Conservation (phyloP, 2,888 invertebrate genomes). For the Tryphoninae sp. region DNA sequence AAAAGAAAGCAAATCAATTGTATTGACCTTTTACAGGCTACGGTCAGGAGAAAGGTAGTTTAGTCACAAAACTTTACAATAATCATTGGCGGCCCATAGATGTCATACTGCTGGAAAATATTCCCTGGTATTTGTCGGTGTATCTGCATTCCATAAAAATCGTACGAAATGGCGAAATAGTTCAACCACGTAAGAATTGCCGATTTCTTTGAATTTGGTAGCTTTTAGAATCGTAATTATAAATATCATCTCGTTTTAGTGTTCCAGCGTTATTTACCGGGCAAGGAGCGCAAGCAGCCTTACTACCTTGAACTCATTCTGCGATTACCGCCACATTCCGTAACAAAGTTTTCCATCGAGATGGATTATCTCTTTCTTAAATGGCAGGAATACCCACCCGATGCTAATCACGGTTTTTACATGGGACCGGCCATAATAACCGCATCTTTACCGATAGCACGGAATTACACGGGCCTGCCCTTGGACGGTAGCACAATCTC, state of each 20-base stretch:
- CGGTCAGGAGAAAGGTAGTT: slow-evolving; percentile 95
- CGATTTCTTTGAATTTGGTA: slow-evolving; percentile 37
- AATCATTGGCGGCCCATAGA: slow-evolving; percentile 89
- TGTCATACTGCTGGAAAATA: slow-evolving; percentile 92
- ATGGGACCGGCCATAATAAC: slow-evolving; percentile 94
- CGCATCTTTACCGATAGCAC: slow-evolving; percentile 89
- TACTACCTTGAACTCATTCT: slow-evolving; percentile 94
- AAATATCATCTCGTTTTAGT: slow-evolving; percentile 72
- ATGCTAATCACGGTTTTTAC: slow-evolving; percentile 99
- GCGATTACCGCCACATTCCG: slow-evolving; percentile 89
- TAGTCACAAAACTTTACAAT: slow-evolving; percentile 92
- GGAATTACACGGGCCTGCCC: slow-evolving; percentile 90
- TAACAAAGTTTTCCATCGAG: slow-evolving; percentile 91
- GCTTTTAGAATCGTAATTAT: neutral
- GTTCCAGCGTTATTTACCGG: slow-evolving; percentile 85
- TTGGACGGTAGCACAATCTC: slow-evolving; percentile 86
- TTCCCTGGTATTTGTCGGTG: slow-evolving; percentile 95
- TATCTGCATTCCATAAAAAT: slow-evolving; percentile 94
- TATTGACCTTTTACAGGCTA: slow-evolving; percentile 84
- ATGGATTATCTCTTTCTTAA: slow-evolving; percentile 98
- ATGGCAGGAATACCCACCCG: slow-evolving; percentile 99
- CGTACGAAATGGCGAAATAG: slow-evolving; percentile 83
- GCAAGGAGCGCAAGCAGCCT: slow-evolving; percentile 91
- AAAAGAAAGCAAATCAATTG: neutral
- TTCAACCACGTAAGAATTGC: slow-evolving; percentile 82